phyloP scores from a whole-genome alignment of 2,888 invertebrate species.

The Sussaba pulchella region DNA sequence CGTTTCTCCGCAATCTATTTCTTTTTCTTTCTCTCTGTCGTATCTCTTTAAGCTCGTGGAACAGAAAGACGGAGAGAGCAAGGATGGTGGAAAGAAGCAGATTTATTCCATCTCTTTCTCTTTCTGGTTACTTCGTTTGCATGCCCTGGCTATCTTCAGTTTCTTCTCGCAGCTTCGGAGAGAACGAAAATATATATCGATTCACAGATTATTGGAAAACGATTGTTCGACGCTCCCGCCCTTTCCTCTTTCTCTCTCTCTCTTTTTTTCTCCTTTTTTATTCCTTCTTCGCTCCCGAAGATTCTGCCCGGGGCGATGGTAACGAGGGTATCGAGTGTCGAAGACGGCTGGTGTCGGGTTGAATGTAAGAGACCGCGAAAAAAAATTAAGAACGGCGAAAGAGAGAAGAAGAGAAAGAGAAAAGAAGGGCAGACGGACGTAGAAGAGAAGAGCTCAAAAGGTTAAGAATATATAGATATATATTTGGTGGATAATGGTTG shows the following conservation, averaged over 20 bases:
- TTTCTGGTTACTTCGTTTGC: conserved; percentile 50
- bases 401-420: not conserved
- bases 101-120: conserved; percentile 28
- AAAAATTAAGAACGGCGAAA: conserved; percentile 20
- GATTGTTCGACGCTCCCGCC: conserved; percentile 52
- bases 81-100: conserved; percentile 5
- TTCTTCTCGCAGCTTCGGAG: conserved; percentile 22
- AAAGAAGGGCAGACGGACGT: conserved; percentile 6
- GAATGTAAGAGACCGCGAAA: conserved; percentile 36
- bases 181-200: conserved; percentile 54
- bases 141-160: not conserved
- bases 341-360: conserved; percentile 44
- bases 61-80: conserved; percentile 18
- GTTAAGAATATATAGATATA: not conserved
- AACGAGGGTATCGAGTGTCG: conserved; percentile 62
- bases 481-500: not conserved
- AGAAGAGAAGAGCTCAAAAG: conserved; percentile 7
- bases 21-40: conserved; percentile 3
- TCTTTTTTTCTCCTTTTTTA: conserved; percentile 8
- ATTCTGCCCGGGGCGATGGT: conserved; percentile 39
- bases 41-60: conserved; percentile 7
- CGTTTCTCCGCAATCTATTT: conserved; percentile 35
- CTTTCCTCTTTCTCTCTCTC: conserved; percentile 12
- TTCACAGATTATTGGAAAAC: conserved; percentile 67
- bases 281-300: conserved; percentile 12